Conservation (phyloP, 2,797 vertebrate species). For the Nyctibius grandis region DNA sequence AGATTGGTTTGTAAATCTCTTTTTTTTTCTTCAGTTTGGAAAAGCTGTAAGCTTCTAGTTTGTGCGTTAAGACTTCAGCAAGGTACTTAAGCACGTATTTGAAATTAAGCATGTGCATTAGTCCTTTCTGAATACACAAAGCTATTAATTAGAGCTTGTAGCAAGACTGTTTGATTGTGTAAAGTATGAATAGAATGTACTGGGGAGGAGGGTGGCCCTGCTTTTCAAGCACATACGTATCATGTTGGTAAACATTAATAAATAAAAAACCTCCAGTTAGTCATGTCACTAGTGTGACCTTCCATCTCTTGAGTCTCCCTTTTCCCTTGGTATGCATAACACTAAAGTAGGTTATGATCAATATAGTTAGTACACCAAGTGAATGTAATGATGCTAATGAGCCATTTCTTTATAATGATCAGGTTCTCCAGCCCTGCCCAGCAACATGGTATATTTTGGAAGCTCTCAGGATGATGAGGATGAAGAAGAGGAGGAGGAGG, state of each 20-base stretch:
- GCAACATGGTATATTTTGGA: constrained; percentile 95
- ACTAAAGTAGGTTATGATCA: not conserved
- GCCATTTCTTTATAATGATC: constrained; percentile 10
- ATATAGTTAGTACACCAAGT: not conserved
- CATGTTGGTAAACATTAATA: not conserved
- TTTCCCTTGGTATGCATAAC: not conserved
- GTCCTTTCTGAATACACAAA: not conserved
- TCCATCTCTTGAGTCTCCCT: accelerated
- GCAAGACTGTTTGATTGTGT: not conserved
- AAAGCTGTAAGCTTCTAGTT: not conserved
- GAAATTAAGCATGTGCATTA: constrained; percentile 2
- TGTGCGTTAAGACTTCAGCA: not conserved
- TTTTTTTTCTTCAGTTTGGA: not conserved
- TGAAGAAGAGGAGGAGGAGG: constrained; percentile 87
- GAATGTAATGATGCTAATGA: constrained; percentile 17
- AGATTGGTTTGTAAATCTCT: not conserved
- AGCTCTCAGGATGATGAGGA: constrained; percentile 97
- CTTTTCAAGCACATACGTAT: not conserved
- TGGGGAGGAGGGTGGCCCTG: not conserved
- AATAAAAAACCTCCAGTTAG: not conserved
- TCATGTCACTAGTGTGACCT: not conserved
- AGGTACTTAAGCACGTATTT: not conserved
- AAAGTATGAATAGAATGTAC: constrained; percentile 11
- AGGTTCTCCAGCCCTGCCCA: constrained; percentile 95
- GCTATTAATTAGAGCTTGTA: constrained; percentile 28